Base-by-base conservation (phyloP, 2,888 invertebrate genomes). In the Pristionchus arcanus region DNA sequence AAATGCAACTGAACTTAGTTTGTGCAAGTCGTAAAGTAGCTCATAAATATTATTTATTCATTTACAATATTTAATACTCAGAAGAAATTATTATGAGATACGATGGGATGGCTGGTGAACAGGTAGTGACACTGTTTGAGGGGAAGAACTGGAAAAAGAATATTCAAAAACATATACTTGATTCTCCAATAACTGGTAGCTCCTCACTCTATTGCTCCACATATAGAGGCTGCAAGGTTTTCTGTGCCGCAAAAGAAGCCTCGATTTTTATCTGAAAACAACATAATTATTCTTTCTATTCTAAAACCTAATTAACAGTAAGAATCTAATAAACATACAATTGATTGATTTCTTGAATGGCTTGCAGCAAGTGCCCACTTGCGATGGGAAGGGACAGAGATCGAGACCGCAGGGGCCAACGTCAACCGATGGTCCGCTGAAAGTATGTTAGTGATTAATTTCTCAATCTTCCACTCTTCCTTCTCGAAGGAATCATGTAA, bases 261-360 rank as follows among this genome's bases (percentile, higher is more conserved):
- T 42, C 83, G 5, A 25, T 53, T 83, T 21, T 74, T 31, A 37
- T 11, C 66, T 66, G 2, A n/a, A 28, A 66, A 9, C 63, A 21
- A 63, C 9, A 11, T 53, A 11, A 53, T 53, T 53, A 53, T 7
- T 53, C 15, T 53, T 53, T 63, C 19, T 25, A 13, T 63, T 63
- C 5, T 63, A 19, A 13, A 63, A 63, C 15, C 49, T 53, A 63
- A n/a, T 63, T n/a, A 19, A 63, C 9, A 7, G n/a, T 63, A 68
- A 68, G 31, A 28, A 59, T 25, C 3, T 21, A 63, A 4, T 25
- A 63, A 63, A 63, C 59, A 2, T 13, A 68, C 68, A 11, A 49
- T 81, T 63, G 42, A 89, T 34, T n/a, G 81, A 63, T 42, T 89
- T 89, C 2, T 55, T 53, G 28, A 55, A 81, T 1, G 81, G 74